A percentile compares a stretch with the other conserved stretches of the same genome.
Conservation (phyloP, 1,140 invertebrate species). For the Latrodectus geometricus region DNA sequence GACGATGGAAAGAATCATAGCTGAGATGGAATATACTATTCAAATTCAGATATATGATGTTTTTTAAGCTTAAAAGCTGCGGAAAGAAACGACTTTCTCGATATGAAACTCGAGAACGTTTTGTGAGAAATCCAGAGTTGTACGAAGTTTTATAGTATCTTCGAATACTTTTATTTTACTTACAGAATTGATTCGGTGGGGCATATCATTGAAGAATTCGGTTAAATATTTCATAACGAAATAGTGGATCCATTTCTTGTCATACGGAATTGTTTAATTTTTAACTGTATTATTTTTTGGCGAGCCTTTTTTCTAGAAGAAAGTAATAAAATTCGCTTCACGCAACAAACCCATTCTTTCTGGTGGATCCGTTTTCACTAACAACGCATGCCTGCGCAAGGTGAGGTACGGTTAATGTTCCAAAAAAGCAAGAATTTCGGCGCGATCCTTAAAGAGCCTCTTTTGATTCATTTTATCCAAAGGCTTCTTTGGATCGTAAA, state of each 20-base stretch:
- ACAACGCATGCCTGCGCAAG: slow-evolving; percentile 36
- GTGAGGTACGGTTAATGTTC: slow-evolving; percentile 34
- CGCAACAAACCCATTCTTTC: not conserved
- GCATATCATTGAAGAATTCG: slow-evolving; percentile 25
- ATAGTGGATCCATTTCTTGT: not conserved
- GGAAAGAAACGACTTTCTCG: no score
- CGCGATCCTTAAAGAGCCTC: not conserved
- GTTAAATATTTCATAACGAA: slow-evolving; percentile 16
- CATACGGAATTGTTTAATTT: not conserved
- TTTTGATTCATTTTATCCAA: not conserved
- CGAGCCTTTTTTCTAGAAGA: not conserved
- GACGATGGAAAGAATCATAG: not conserved
- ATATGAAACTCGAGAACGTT: no score
- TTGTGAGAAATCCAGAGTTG: no score
- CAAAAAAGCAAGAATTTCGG: not conserved
- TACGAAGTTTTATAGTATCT: no score
- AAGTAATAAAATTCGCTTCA: slow-evolving; percentile 25
- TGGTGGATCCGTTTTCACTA: slow-evolving; percentile 34
- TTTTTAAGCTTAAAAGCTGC: no score
- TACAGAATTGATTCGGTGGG: no score
- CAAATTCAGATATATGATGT: not conserved
- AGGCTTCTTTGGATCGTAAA: slow-evolving; percentile 29
- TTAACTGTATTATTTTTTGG: not conserved
- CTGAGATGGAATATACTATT: not conserved
- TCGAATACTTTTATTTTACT: no score